Percentiles rank a stretch among this genome's conserved stretches.
These are phyloP conservation scores for Festucalex cinctus DNA, from an alignment of 2,113 vertebrate genomes.

Conservation along the genomic window DNA sequence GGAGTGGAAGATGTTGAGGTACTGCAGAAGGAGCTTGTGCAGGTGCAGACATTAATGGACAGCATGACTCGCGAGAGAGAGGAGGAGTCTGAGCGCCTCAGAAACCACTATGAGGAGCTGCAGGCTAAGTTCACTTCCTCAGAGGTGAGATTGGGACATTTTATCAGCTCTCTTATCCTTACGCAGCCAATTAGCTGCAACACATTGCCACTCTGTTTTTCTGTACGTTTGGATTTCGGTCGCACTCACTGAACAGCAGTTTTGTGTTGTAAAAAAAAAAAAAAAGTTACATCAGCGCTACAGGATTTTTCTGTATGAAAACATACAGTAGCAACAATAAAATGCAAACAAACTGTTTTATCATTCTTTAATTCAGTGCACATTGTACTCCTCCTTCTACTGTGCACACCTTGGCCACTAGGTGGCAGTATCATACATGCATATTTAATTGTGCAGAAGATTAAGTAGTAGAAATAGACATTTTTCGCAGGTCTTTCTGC, in stretches of 20 bases:
- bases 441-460: too few species aligned
- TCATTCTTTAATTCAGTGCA: too few species aligned
- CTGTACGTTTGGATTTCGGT: neutral
- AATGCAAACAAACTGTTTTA: too few species aligned
- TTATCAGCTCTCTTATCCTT: neutral
- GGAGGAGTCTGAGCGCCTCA: conserved; percentile 86
- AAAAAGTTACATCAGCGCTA: too few species aligned
- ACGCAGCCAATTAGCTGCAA: neutral
- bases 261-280: too few species aligned
- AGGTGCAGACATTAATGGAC: conserved; percentile 97
- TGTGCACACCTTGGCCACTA: too few species aligned
- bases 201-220: neutral
- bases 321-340: too few species aligned
- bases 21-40: conserved; percentile 91
- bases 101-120: conserved; percentile 83
- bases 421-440: too few species aligned
- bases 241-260: neutral
- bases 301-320: too few species aligned
- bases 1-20: conserved; percentile 95
- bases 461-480: too few species aligned
- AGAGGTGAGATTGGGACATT: conserved; percentile 74
- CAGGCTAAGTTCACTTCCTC: conserved; percentile 81
- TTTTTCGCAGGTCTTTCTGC: too few species aligned
- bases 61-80: conserved; percentile 88
- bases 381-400: too few species aligned